A percentile compares a stretch with the other conserved stretches of the same genome.
These are phyloP conservation scores for Drosophila kanapiae DNA, from an alignment of 1,140 invertebrate species.

Conservation along the genomic window DNA sequence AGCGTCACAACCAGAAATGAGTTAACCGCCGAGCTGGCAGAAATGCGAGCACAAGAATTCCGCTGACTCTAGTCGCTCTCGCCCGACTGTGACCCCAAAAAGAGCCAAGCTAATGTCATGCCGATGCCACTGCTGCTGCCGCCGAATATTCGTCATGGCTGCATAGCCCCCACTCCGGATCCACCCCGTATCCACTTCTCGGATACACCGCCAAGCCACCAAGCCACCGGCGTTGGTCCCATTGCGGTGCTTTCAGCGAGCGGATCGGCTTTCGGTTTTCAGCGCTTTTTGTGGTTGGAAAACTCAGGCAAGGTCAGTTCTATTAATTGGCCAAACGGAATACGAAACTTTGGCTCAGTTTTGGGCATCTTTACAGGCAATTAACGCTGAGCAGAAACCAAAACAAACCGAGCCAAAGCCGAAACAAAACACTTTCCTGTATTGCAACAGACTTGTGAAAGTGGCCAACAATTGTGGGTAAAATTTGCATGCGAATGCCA, in stretches of 20 bases:
- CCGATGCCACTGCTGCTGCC: conserved; percentile 67
- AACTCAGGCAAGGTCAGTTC: conserved; percentile 79
- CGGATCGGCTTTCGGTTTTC: conserved; percentile 58
- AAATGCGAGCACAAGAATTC: conserved; percentile 70
- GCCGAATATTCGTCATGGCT: conserved; percentile 81
- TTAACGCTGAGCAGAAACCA: conserved; percentile 64
- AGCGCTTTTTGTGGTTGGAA: conserved; percentile 51
- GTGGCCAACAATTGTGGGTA: conserved; percentile 64
- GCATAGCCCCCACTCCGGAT: conserved; percentile 53
- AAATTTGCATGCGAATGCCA: conserved; percentile 71
- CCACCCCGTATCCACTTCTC: conserved; percentile 8
- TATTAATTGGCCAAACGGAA: conserved; percentile 71
- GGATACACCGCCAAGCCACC: conserved; percentile 10
- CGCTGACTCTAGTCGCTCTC: conserved; percentile 59
- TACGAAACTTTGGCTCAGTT: conserved; percentile 49
- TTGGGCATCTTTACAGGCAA: conserved; percentile 79
- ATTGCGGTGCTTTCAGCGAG: conserved; percentile 49
- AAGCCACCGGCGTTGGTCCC: conserved; percentile 43
- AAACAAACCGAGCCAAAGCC: conserved; percentile 31
- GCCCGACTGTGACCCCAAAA: conserved; percentile 73
- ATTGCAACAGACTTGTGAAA: conserved; percentile 77
- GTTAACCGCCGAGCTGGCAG: conserved; percentile 53
- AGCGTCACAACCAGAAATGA: conserved; percentile 57
- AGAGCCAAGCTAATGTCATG: conserved; percentile 78
- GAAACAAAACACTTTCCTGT: conserved; percentile 76